These are phyloP conservation scores for Elgonia sp. DNA, from an alignment of 2,888 invertebrate species.

Conservation along the genomic window DNA sequence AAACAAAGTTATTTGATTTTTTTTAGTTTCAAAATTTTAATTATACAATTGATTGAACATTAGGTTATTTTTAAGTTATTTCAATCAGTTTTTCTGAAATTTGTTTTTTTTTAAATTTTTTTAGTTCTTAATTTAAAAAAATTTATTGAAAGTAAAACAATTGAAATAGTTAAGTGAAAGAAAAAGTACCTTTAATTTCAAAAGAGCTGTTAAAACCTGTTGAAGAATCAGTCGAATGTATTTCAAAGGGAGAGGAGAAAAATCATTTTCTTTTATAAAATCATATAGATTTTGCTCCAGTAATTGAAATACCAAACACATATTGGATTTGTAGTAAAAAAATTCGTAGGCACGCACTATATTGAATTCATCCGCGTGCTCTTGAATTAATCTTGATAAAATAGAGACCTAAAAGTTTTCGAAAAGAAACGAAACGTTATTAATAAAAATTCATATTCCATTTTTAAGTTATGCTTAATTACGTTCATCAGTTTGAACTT, in stretches of 20 bases:
- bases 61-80: too few species aligned
- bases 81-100: too few species aligned
- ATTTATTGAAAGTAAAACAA: slow-evolving; percentile 56
- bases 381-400: slow-evolving; percentile 96
- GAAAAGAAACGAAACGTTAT: too few species aligned
- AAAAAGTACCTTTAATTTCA: slow-evolving; percentile 93
- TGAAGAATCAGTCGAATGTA: slow-evolving; percentile 99
- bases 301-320: slow-evolving; percentile 99
- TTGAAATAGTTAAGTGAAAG: background rate
- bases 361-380: slow-evolving; percentile 99
- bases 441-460: too few species aligned
- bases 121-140: too few species aligned
- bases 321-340: slow-evolving; percentile 99
- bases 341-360: slow-evolving; percentile 99
- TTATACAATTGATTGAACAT: too few species aligned
- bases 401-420: slow-evolving; percentile 91
- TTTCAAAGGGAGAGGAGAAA: slow-evolving; percentile 98
- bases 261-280: slow-evolving; percentile 99
- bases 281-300: slow-evolving; percentile 99
- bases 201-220: slow-evolving; percentile 96
- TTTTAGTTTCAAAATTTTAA: too few species aligned
- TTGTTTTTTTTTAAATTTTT: too few species aligned
- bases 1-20: too few species aligned
- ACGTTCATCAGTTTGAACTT: background rate
- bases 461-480: too few species aligned